Base-by-base conservation (phyloP, 2,888 invertebrate genomes). In the Chloroclysta siterata region DNA sequence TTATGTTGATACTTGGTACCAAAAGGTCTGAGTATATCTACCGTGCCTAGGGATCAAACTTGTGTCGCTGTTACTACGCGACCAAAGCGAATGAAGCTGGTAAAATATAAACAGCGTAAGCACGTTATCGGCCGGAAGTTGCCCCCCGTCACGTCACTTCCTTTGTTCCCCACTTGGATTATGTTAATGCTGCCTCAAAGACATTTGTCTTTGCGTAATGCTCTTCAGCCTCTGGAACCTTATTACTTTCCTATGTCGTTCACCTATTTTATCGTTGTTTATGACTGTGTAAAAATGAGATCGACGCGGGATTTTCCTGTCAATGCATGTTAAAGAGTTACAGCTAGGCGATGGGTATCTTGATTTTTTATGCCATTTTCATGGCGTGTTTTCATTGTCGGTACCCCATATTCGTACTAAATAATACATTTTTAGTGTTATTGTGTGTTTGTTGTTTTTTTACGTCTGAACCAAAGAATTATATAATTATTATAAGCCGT, bases 141-240 rank as follows among this genome's bases (percentile, higher is more conserved):
- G 70, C 10, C 66, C 73, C 76, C 76, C 73, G 78, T 80, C 81
- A 85, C 83, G 84, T 87, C 85, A 86, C 84, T 82, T 84, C 84
- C 85, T 85, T 83, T 87, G 87, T 84, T 79, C 82, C 82, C 82
- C 83, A 81, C 80, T 79, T 75, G 87, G 88, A 90, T 90, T 91
- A 91, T 90, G 90, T 83, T 89, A 91, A 91, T 90, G 83, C 77
- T 80, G 84, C 83, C 83, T 84, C 85, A 74, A 79, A 85, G 84
- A 88, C 89, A 90, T 90, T 90, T 89, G 88, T 90, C 89, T 89
- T 85, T 85, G 75, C 80, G 83, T 87, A 89, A 88, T 87, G 79
- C 85, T 81, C 74, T 72, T 80, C 78, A 81, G 83, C 82, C 81
- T 58, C 61, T 56, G 70, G 72, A 77, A 79, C 82, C 77, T 84